Conservation (phyloP, 2,888 invertebrate species). For the Thelaira solivaga region DNA sequence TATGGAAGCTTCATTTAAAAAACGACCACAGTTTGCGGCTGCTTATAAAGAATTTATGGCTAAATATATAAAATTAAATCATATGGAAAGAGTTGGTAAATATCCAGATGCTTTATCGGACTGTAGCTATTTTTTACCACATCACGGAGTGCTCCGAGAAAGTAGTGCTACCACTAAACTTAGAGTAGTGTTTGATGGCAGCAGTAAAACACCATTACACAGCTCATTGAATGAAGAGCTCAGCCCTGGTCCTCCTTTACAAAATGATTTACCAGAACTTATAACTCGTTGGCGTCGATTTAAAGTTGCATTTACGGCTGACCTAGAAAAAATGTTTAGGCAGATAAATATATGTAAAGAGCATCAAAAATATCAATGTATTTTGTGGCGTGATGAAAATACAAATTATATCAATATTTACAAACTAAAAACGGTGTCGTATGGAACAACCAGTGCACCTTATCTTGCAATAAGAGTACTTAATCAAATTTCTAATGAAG, state of each 20-base stretch:
- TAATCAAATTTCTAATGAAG: slow-evolving; percentile 12
- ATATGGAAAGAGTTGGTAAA: not conserved
- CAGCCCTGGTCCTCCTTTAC: slow-evolving; percentile 23
- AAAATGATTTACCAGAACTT: slow-evolving; percentile 24
- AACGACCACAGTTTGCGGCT: not conserved
- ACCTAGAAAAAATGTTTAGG: slow-evolving; percentile 39
- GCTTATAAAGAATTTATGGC: slow-evolving; percentile 1
- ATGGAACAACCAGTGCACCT: slow-evolving; percentile 1
- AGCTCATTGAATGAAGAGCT: slow-evolving; percentile 18
- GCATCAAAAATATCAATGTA: slow-evolving; percentile 32
- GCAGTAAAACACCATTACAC: not conserved
- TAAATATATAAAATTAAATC: not conserved
- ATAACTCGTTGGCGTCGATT: slow-evolving; percentile 24
- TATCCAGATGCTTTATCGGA: not conserved
- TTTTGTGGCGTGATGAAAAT: slow-evolving; percentile 23
- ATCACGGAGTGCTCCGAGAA: slow-evolving; percentile 12
- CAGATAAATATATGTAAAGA: slow-evolving; percentile 25
- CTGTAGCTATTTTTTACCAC: not conserved
- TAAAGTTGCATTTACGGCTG: not conserved
- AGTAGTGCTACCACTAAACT: slow-evolving; percentile 10
- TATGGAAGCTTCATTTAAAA: slow-evolving; percentile 19
- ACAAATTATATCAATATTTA: slow-evolving; percentile 18
- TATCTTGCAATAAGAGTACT: slow-evolving; percentile 18
- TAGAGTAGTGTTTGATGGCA: slow-evolving; percentile 22
- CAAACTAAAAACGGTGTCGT: slow-evolving; percentile 12